Evolutionary conservation across 2,113 vertebrate species (phyloP), one percentile per base, ranked within the genome.

Genomic region (Clupea harengus): DNA sequence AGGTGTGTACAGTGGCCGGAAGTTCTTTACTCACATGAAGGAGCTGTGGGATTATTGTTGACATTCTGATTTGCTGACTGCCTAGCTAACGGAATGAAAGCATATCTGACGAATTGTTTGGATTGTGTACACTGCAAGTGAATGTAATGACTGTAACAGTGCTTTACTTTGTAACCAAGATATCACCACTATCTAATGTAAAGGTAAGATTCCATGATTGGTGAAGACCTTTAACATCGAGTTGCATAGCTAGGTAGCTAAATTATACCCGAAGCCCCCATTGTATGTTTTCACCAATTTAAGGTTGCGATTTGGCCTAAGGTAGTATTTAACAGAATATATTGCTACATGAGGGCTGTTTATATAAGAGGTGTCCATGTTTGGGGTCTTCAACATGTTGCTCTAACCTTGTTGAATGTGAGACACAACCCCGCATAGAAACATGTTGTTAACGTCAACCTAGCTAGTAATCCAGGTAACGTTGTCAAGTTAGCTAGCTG

Each of bases 191-290:
- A 11, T 52, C 86, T 84, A 75, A 82, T 82, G 81, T 87, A 57
- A 87, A 93, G 94, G 94, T 95, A 95, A 93, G 92, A 86, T 90
- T 85, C 87, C 87, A 52, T 64, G 49, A 50, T 44, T 20, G 5
- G 32, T 44, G 2, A 8, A 64, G 18, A 75, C 45, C 49, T 75
- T 78, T 81, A 85, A 54, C 32, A 50, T 22, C 28, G 18, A 39
- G 67, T 32, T 44, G 32, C 49, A 46, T 81, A 81, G 75, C 75
- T 18, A 20, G 32, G 84, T 18, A 13, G 82, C 72, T 82, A 86
- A 88, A 39, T 39, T 50, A 75, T 32, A 75, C 67, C 67, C 28
- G 28, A 39, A 39, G 28, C 67, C 67, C 67, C 67, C 67, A 75
- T 75, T 75, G 67, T 28, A 75, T 39, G 67, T 75, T 75, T 39